Evolutionary conservation across 2,797 vertebrate genomes (phyloP).

Genomic region (Iguana delicatissima): DNA sequence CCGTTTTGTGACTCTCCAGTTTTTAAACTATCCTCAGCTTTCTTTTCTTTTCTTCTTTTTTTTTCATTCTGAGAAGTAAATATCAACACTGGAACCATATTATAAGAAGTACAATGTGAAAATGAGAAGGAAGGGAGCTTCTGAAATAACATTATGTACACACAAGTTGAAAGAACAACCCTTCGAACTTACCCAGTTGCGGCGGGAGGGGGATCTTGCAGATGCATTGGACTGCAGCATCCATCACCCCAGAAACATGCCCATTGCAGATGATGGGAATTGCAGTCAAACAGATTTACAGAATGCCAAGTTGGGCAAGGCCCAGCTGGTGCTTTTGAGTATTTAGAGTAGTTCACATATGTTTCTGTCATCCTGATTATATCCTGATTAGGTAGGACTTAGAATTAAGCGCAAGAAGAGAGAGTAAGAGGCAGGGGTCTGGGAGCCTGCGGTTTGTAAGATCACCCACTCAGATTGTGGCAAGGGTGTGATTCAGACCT

Average conservation of each 20-base stretch:
- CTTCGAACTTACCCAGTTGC: neutral
- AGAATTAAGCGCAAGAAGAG: no score
- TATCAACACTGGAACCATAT: neutral
- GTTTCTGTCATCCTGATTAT: no score
- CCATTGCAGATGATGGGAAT: no score
- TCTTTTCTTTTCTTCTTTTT: neutral
- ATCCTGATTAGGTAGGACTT: no score
- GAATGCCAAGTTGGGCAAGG: neutral
- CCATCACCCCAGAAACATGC: neutral
- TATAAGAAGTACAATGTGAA: neutral
- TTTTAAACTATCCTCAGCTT: neutral
- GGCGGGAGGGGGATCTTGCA: no score
- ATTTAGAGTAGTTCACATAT: no score
- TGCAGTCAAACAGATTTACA: neutral
- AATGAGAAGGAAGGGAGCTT: neutral
- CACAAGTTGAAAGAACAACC: neutral
- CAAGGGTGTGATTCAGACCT: no score
- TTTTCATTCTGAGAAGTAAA: neutral
- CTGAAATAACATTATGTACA: no score
- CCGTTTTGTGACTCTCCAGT: neutral
- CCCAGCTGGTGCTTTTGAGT: no score
- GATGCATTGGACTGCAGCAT: neutral
- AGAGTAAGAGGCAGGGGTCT: no score
- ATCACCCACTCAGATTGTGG: no score
- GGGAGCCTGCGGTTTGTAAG: no score